Percentiles rank a stretch among this genome's conserved stretches.
These are phyloP conservation scores for Cabera pusaria DNA, from an alignment of 2,888 invertebrate genomes.

Conservation along the genomic window DNA sequence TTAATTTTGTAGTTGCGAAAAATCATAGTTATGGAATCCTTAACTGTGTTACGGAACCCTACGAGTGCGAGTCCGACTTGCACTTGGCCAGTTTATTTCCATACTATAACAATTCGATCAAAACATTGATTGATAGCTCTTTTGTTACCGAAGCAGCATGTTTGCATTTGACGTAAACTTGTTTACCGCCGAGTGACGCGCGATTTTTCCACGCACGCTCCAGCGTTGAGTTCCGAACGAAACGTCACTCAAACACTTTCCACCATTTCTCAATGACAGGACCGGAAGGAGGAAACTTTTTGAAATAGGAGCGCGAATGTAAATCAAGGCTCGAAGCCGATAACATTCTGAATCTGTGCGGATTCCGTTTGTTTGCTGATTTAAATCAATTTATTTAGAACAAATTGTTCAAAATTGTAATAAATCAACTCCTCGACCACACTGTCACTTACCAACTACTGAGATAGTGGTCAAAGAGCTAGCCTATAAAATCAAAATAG, in stretches of 20 bases:
- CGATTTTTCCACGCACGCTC: constrained; percentile 49
- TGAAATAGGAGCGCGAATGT: constrained; percentile 37
- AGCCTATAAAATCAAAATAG: no score
- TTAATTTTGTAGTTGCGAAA: no score
- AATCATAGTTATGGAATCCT: no score
- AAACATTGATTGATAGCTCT: constrained; percentile 18
- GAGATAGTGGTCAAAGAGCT: no score
- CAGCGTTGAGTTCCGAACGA: constrained; percentile 41
- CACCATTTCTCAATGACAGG: constrained; percentile 70
- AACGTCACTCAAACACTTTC: constrained; percentile 64
- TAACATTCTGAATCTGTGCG: constrained; percentile 4
- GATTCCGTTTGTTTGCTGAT: no score
- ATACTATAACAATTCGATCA: constrained; percentile 12
- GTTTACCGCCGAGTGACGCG: constrained; percentile 52
- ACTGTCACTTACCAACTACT: no score
- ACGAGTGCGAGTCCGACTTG: no score
- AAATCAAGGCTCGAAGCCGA: constrained; percentile 36
- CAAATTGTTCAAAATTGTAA: no score
- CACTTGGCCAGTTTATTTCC: no score
- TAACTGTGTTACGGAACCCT: no score
- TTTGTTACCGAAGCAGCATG: constrained; percentile 18
- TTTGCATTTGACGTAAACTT: constrained; percentile 37
- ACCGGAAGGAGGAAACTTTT: constrained; percentile 46
- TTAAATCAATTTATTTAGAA: no score
- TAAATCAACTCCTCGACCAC: no score